Conservation (phyloP, 2,888 invertebrate species). For the Acanthoscelides obtectus region DNA sequence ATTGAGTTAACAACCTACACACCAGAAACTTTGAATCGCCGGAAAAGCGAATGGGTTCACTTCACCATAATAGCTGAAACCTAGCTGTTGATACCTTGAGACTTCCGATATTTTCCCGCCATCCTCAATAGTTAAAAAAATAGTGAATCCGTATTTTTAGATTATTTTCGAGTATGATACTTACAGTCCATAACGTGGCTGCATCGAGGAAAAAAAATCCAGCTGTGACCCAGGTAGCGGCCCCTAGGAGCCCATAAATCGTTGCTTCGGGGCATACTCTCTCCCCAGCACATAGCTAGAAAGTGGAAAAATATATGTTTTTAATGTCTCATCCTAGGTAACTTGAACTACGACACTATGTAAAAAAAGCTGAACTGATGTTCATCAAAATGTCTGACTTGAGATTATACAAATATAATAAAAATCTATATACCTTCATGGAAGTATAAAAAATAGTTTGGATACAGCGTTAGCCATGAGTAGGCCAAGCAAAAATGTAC, state of each 20-base stretch:
- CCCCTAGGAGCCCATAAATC: slow-evolving; percentile 54
- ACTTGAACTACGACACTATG: too few relatives aligned
- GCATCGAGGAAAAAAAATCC: slow-evolving; percentile 67
- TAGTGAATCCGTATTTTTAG: too few relatives aligned
- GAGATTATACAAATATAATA: too few relatives aligned
- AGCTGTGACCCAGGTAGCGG: slow-evolving; percentile 63
- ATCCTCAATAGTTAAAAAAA: too few relatives aligned
- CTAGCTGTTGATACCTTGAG: too few relatives aligned
- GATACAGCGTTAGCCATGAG: slow-evolving; percentile 78
- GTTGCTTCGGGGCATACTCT: slow-evolving; percentile 50
- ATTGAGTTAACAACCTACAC: neutral
- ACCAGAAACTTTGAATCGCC: neutral
- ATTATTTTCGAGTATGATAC: slow-evolving; percentile 19
- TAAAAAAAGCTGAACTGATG: too few relatives aligned
- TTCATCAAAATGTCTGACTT: too few relatives aligned
- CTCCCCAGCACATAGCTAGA: slow-evolving; percentile 47
- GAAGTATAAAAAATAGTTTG: slow-evolving; percentile 74
- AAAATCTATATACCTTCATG: slow-evolving; percentile 63
- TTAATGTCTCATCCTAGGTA: too few relatives aligned
- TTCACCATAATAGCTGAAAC: too few relatives aligned
- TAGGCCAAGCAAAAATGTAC: slow-evolving; percentile 71
- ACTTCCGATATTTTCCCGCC: too few relatives aligned
- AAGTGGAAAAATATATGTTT: too few relatives aligned
- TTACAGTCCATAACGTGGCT: slow-evolving; percentile 63
- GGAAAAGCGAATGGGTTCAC: neutral